These are phyloP conservation scores for Pandion haliaetus DNA, from an alignment of 2,113 vertebrate genomes.

Conservation along the genomic window DNA sequence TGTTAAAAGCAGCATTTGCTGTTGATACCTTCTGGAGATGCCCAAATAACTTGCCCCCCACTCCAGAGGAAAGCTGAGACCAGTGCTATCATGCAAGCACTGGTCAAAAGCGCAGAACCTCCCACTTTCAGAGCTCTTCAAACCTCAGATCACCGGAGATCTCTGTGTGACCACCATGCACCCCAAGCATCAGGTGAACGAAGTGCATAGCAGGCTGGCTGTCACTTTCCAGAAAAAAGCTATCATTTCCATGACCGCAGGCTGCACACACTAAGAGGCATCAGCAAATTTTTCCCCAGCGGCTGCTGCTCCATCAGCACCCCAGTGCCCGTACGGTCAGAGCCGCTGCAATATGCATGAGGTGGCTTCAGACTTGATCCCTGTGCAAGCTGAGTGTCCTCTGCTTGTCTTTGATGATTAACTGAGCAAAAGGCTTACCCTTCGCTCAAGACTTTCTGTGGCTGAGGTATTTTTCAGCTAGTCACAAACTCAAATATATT, in stretches of 20 bases:
- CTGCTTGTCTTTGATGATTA: slow-evolving; percentile 57
- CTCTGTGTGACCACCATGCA: fast-evolving
- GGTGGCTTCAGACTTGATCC: background rate
- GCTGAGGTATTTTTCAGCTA: background rate
- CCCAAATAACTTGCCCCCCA: background rate
- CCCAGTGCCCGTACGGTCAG: background rate
- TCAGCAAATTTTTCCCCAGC: background rate
- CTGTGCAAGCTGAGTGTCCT: slow-evolving; percentile 13
- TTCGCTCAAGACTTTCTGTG: background rate
- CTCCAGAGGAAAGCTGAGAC: background rate
- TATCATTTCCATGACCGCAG: background rate
- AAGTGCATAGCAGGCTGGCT: background rate
- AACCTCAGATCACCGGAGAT: background rate
- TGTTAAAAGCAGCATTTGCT: background rate
- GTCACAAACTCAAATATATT: slow-evolving; percentile 46
- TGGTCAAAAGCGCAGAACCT: background rate
- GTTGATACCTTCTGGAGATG: background rate
- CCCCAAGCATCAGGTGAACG: background rate
- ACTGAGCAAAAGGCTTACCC: slow-evolving; percentile 29
- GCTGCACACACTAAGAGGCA: background rate
- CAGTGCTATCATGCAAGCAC: background rate
- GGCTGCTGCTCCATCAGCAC: background rate
- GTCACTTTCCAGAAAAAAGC: background rate
- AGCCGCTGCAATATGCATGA: slow-evolving; percentile 37
- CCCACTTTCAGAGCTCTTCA: background rate